Evolutionary conservation across 2,888 invertebrate species (phyloP).

Genomic region (Pristionchus exspectatus): DNA sequence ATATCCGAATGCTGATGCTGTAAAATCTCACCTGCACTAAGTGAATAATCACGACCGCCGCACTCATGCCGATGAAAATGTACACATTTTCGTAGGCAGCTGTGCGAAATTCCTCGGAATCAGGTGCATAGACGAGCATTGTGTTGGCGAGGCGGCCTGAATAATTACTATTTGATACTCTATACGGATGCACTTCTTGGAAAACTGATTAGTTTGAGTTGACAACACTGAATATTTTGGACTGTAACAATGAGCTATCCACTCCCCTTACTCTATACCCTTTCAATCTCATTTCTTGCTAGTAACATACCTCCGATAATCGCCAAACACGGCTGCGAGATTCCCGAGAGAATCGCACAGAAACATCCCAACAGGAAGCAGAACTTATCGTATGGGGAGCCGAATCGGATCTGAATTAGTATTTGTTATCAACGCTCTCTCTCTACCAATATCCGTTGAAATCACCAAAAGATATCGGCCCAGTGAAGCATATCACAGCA

Average conservation of each 20-base stretch:
- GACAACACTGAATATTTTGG: too few species aligned
- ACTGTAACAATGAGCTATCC: too few species aligned
- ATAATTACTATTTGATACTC: slow-evolving; percentile 36
- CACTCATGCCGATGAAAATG: slow-evolving; percentile 72
- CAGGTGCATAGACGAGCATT: slow-evolving; percentile 62
- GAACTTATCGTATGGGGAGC: slow-evolving; percentile 63
- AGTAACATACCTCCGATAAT: slow-evolving; percentile 58
- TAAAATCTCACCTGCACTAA: slow-evolving; percentile 60
- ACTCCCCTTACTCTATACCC: too few species aligned
- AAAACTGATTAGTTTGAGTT: too few species aligned
- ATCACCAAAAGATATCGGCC: not conserved
- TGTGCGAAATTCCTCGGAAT: slow-evolving; percentile 62
- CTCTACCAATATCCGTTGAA: not conserved
- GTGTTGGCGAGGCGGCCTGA: slow-evolving; percentile 70
- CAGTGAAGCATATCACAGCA: not conserved
- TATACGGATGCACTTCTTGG: not conserved
- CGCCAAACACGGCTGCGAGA: slow-evolving; percentile 69
- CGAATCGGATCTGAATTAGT: slow-evolving; percentile 68
- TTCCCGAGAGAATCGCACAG: slow-evolving; percentile 67
- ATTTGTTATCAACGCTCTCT: not conserved
- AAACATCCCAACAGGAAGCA: slow-evolving; percentile 66
- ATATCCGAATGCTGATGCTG: too few species aligned
- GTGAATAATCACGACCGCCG: slow-evolving; percentile 66
- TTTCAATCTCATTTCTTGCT: not conserved
- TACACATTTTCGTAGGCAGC: slow-evolving; percentile 71